phyloP scores from a whole-genome alignment of 1,140 invertebrate genomes.

The Grapholita molesta region DNA sequence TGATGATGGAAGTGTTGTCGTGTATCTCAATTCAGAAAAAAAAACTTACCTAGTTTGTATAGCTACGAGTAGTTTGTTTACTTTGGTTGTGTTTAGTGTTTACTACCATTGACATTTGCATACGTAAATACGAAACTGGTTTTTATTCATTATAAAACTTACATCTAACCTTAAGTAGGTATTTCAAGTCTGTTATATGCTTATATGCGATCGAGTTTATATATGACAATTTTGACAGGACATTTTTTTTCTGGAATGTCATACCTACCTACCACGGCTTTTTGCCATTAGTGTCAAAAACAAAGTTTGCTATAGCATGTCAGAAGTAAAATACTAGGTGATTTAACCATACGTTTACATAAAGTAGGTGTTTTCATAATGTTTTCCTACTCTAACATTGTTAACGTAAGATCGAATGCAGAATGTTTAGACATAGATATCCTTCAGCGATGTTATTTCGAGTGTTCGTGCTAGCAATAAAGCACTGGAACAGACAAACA shows the following conservation, averaged over 20 bases:
- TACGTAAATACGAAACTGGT: background rate
- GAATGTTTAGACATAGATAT: conserved; percentile 39
- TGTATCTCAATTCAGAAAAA: no score
- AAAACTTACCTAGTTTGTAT: background rate
- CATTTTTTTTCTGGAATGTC: background rate
- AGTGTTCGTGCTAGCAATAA: conserved; percentile 32
- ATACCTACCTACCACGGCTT: background rate
- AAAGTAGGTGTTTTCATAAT: background rate
- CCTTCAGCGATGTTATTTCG: conserved; percentile 36
- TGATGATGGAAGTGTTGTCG: no score
- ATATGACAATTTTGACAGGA: background rate
- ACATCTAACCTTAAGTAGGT: background rate
- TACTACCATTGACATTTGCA: background rate
- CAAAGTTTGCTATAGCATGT: background rate
- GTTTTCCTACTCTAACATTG: background rate
- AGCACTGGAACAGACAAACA: conserved; percentile 51
- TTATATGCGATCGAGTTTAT: background rate
- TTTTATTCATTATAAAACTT: background rate
- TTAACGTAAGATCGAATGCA: conserved; percentile 17
- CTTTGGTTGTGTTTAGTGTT: background rate
- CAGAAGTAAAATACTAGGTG: background rate
- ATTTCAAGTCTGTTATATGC: no score
- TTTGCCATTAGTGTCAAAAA: background rate
- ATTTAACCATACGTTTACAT: background rate
- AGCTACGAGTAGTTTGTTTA: background rate